These are phyloP conservation scores for Malaclemys terrapin DNA, from an alignment of 2,113 vertebrate genomes.

Conservation along the genomic window DNA sequence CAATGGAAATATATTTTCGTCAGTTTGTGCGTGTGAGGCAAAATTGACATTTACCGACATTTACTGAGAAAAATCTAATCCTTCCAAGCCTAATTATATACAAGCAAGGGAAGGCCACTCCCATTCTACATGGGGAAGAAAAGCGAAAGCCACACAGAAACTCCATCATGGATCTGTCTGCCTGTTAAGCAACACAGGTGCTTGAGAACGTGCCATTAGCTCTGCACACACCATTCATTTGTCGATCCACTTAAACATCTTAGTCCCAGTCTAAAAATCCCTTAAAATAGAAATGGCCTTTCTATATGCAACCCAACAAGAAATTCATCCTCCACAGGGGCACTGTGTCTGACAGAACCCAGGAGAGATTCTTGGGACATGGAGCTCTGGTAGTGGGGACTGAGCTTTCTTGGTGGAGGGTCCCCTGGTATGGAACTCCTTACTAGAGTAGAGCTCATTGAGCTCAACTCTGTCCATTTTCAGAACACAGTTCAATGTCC, in stretches of 20 bases:
- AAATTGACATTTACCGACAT: too few species aligned
- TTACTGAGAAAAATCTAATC: too few species aligned
- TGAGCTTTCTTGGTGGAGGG: neutral
- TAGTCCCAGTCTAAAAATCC: neutral
- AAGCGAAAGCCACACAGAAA: neutral
- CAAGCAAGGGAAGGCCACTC: neutral
- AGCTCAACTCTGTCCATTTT: neutral
- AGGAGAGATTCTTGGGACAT: neutral
- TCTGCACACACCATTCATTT: neutral
- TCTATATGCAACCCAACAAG: too few species aligned
- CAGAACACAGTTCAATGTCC: neutral
- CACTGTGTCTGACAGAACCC: neutral
- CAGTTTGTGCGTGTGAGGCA: too few species aligned
- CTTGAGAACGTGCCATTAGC: neutral
- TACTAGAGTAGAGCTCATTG: accelerated
- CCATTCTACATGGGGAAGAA: neutral
- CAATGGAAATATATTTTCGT: too few species aligned
- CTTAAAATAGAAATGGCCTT: neutral
- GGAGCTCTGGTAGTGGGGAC: neutral
- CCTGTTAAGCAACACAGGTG: neutral
- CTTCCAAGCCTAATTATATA: too few species aligned
- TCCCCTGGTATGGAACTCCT: neutral
- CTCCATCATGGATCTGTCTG: neutral
- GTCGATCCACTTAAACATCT: constrained; percentile 39
- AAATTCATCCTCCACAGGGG: neutral